These are phyloP conservation scores for Acleris emargana DNA, from an alignment of 2,888 invertebrate species.

Conservation along the genomic window DNA sequence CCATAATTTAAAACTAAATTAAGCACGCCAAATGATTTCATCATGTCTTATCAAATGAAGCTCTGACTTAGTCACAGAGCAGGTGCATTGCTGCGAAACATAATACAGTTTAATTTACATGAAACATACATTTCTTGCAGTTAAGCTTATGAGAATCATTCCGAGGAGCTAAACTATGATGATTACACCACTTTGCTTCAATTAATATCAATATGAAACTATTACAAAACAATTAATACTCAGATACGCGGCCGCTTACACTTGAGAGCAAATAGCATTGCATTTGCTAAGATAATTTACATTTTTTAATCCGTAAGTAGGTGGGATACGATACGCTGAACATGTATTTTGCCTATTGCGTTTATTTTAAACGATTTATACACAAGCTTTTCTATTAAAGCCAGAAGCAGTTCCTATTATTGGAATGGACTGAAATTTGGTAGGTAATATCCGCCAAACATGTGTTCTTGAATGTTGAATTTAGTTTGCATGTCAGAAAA, in stretches of 20 bases:
- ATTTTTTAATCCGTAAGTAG: constrained; percentile 4
- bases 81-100: too few relatives aligned
- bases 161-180: constrained; percentile 25
- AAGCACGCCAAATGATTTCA: too few relatives aligned
- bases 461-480: too few relatives aligned
- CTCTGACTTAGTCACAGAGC: too few relatives aligned
- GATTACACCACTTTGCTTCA: constrained; percentile 27
- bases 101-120: constrained; percentile 18
- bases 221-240: constrained; percentile 22
- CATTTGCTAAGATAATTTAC: constrained; percentile 7
- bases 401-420: too few relatives aligned
- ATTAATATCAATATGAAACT: constrained; percentile 9
- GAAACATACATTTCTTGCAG: constrained; percentile 13
- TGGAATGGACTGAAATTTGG: too few relatives aligned
- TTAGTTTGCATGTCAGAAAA: too few relatives aligned
- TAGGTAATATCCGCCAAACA: too few relatives aligned
- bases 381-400: too few relatives aligned
- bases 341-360: neutral
- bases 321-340: neutral
- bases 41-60: too few relatives aligned
- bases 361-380: too few relatives aligned
- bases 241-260: constrained; percentile 3
- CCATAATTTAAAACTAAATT: too few relatives aligned
- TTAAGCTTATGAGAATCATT: constrained; percentile 16
- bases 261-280: constrained; percentile 23